Evolutionary conservation across 2,113 vertebrate genomes (phyloP).

Genomic region (Chaenogobius annularis): DNA sequence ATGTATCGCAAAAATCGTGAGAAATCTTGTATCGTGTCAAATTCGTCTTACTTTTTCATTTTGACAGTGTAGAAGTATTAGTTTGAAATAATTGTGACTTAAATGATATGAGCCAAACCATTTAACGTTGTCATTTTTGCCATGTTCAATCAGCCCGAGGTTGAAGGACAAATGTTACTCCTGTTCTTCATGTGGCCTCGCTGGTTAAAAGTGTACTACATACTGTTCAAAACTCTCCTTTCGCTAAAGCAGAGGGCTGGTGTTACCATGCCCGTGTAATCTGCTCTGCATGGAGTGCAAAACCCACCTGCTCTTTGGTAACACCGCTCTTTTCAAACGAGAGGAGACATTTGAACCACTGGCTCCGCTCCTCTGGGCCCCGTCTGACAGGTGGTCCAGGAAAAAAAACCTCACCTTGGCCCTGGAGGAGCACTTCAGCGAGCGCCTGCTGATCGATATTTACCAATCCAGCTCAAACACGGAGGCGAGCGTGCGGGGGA

Average conservation of each 20-base stretch:
- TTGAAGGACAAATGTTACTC: too few relatives aligned
- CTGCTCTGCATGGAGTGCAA: constrained; percentile 54
- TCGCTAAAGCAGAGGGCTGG: neutral
- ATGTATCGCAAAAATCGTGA: too few relatives aligned
- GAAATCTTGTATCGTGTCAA: too few relatives aligned
- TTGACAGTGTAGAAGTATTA: too few relatives aligned
- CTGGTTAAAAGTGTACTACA: too few relatives aligned
- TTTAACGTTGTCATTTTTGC: too few relatives aligned
- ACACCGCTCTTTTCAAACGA: constrained; percentile 60
- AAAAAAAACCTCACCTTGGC: constrained; percentile 64
- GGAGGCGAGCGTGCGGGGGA: constrained; percentile 46
- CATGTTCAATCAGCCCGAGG: too few relatives aligned
- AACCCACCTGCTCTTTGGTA: constrained; percentile 33
- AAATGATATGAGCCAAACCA: too few relatives aligned
- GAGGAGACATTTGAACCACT: constrained; percentile 60
- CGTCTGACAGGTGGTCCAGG: constrained; percentile 49
- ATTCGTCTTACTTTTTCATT: too few relatives aligned
- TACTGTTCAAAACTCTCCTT: neutral
- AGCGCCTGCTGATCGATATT: constrained; percentile 74
- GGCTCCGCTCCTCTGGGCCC: constrained; percentile 49
- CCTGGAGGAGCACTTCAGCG: constrained; percentile 71
- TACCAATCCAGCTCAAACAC: constrained; percentile 73
- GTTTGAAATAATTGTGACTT: too few relatives aligned
- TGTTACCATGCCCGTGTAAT: neutral
- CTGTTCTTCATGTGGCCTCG: too few relatives aligned